These are phyloP conservation scores for Sitta europaea DNA, from an alignment of 2,113 vertebrate species.

Conservation along the genomic window DNA sequence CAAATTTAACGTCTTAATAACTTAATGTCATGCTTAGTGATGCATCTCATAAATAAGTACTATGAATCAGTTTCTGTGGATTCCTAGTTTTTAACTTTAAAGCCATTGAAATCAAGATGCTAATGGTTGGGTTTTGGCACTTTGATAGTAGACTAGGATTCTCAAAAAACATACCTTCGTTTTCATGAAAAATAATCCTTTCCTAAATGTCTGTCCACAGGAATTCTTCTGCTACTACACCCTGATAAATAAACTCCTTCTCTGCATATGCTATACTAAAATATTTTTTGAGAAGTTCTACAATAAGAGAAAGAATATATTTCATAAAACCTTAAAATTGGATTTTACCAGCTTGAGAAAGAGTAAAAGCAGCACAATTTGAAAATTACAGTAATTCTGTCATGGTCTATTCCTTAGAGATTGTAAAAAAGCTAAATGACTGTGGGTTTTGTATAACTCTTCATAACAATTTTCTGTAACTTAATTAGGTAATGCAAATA, in stretches of 20 bases:
- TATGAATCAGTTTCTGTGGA: not conserved
- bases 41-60: not conserved
- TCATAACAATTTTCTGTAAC: not conserved
- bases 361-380: not conserved
- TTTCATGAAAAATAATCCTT: not conserved
- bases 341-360: not conserved
- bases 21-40: not conserved
- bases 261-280: not conserved
- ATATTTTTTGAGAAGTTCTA: not conserved
- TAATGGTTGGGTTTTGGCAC: not conserved
- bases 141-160: not conserved
- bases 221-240: not conserved
- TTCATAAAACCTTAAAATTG: not conserved
- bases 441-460: not conserved
- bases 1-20: not conserved
- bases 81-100: not conserved
- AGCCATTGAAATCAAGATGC: not conserved
- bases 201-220: not conserved
- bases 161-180: not conserved
- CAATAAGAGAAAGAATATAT: not conserved
- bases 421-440: not conserved
- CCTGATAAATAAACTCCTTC: not conserved
- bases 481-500: not conserved
- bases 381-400: constrained; percentile 14
- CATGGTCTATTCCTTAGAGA: not conserved